phyloP scores from a whole-genome alignment of 2,888 invertebrate species.

The Scotopteryx bipunctaria region DNA sequence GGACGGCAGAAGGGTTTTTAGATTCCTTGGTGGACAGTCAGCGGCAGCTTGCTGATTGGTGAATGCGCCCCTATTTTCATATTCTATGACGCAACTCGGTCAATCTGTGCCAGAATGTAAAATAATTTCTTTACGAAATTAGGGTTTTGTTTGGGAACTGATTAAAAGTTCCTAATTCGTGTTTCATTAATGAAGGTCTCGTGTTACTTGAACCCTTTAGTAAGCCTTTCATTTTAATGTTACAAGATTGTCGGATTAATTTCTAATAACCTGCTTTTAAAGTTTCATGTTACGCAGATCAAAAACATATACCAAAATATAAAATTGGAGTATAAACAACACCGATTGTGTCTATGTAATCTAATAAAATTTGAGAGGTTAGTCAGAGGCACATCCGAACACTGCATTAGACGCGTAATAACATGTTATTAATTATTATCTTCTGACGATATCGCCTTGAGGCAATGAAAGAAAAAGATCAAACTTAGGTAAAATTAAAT shows the following conservation, averaged over 20 bases:
- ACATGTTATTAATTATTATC: no score
- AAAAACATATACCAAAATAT: slow-evolving; percentile 3
- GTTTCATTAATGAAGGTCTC: slow-evolving; percentile 48
- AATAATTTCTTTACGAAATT: slow-evolving; percentile 32
- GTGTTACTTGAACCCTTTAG: slow-evolving; percentile 48
- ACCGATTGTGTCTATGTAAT: not conserved
- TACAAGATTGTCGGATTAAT: slow-evolving; percentile 40
- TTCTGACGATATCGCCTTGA: no score
- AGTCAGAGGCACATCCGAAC: no score
- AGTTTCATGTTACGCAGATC: slow-evolving; percentile 12
- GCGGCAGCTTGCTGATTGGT: not conserved
- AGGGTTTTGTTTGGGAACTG: slow-evolving; percentile 31
- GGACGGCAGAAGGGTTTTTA: no score
- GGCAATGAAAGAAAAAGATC: no score
- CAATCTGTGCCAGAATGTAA: slow-evolving; percentile 20
- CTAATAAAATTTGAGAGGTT: not conserved
- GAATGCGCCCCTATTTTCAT: not conserved
- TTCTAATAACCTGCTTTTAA: slow-evolving; percentile 19
- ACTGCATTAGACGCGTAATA: no score
- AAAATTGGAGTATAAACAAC: not conserved
- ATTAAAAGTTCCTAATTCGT: slow-evolving; percentile 46
- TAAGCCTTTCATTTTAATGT: slow-evolving; percentile 38
- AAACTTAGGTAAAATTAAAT: no score
- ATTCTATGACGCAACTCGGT: slow-evolving; percentile 12
- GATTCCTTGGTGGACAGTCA: no score